phyloP scores from a whole-genome alignment of 2,797 vertebrate species.

The Onychomys torridus region DNA sequence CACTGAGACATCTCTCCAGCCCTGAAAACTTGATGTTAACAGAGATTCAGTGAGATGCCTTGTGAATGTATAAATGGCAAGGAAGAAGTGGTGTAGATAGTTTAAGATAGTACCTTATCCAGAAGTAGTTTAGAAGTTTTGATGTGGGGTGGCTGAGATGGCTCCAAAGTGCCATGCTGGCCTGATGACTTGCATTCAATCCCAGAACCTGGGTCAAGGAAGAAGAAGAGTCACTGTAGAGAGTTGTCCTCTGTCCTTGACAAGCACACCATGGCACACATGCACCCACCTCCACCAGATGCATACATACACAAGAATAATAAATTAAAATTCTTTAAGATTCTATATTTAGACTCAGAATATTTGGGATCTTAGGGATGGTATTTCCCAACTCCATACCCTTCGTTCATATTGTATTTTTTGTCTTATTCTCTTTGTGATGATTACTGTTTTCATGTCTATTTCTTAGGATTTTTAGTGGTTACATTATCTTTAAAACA shows the following conservation, averaged over 20 bases:
- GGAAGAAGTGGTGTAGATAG: not conserved
- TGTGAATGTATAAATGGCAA: not conserved
- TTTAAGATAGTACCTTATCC: not conserved
- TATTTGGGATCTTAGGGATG: not conserved
- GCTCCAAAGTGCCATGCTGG: not conserved
- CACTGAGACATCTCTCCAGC: not conserved
- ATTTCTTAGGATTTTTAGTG: not conserved
- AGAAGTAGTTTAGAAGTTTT: not conserved
- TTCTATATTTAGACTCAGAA: not conserved
- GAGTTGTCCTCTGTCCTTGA: not conserved
- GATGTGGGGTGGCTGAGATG: not conserved
- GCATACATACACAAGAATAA: not conserved
- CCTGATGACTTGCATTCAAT: not conserved
- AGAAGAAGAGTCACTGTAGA: not conserved
- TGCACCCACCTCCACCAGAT: not conserved
- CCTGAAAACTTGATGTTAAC: not conserved
- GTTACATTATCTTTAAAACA: conserved; percentile 39
- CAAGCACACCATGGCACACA: not conserved
- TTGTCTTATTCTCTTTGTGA: conserved; percentile 6
- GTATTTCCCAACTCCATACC: not conserved
- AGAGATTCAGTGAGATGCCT: not conserved
- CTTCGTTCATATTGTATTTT: not conserved
- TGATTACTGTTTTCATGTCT: not conserved
- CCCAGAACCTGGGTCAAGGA: not conserved
- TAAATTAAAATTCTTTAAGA: not conserved